These are phyloP conservation scores for Noctua janthina DNA, from an alignment of 2,888 invertebrate species.

Conservation along the genomic window DNA sequence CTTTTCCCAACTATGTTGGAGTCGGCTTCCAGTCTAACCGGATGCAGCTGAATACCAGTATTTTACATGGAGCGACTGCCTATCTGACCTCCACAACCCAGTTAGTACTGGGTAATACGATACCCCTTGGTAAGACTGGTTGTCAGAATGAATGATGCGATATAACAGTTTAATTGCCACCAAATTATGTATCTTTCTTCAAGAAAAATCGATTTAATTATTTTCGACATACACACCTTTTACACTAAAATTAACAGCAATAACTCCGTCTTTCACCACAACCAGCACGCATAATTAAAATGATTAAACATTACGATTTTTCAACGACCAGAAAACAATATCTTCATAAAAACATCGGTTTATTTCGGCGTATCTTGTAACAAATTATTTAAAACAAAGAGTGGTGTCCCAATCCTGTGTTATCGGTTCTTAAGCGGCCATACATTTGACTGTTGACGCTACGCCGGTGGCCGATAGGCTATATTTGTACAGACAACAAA, in stretches of 20 bases:
- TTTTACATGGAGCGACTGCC: too few species aligned
- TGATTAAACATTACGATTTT: conserved; percentile 46
- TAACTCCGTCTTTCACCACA: conserved; percentile 47
- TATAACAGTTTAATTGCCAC: neutral
- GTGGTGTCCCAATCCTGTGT: conserved; percentile 50
- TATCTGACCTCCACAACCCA: too few species aligned
- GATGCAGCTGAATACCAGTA: too few species aligned
- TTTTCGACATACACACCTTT: conserved; percentile 7
- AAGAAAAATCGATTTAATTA: conserved; percentile 36
- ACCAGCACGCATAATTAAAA: conserved; percentile 48
- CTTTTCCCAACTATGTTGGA: too few species aligned
- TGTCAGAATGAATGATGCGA: neutral
- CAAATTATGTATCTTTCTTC: conserved; percentile 21
- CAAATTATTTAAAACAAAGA: conserved; percentile 63
- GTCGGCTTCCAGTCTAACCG: too few species aligned
- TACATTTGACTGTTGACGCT: conserved; percentile 58
- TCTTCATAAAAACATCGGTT: conserved; percentile 45
- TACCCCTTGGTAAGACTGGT: too few species aligned
- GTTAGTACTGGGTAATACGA: too few species aligned
- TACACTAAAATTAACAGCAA: conserved; percentile 41
- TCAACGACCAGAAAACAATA: conserved; percentile 55
- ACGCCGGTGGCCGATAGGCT: conserved; percentile 62
- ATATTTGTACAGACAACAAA: conserved; percentile 33
- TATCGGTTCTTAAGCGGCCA: conserved; percentile 53
- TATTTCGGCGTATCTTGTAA: conserved; percentile 57